These are phyloP conservation scores for Micoletzkya japonica DNA, from an alignment of 2,888 invertebrate species.

Conservation along the genomic window DNA sequence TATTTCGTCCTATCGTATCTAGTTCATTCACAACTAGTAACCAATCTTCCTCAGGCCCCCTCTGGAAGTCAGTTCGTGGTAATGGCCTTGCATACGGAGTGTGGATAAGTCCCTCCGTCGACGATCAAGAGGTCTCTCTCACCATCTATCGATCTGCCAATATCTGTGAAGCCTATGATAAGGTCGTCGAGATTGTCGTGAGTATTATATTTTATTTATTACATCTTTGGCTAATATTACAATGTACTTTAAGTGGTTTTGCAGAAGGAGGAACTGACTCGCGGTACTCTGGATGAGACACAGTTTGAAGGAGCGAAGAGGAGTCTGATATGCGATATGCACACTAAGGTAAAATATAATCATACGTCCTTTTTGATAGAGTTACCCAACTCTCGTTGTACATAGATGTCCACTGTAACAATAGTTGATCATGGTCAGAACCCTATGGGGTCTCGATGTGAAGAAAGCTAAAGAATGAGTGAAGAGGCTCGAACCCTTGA, in stretches of 20 bases:
- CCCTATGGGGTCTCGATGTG: no score
- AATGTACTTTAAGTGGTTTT: conserved; percentile 5
- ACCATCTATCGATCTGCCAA: conserved; percentile 79
- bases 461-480: no score
- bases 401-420: no score
- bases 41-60: conserved; percentile 47
- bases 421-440: no score
- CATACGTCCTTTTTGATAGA: no score
- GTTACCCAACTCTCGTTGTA: no score
- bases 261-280: conserved; percentile 65
- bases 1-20: no score
- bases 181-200: conserved; percentile 77
- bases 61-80: conserved; percentile 76
- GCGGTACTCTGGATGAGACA: conserved; percentile 74
- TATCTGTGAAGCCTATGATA: conserved; percentile 78
- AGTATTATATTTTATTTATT: conserved; percentile 44
- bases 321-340: conserved; percentile 83
- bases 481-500: no score
- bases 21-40: no score
- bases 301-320: conserved; percentile 82
- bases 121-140: conserved; percentile 72
- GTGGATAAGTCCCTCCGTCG: conserved; percentile 64
- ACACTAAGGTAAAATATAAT: conserved; percentile 78
- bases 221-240: background rate
- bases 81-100: conserved; percentile 83